These are phyloP conservation scores for Paradoxurus hermaphroditus DNA, from an alignment of 2,113 vertebrate genomes.

Conservation along the genomic window DNA sequence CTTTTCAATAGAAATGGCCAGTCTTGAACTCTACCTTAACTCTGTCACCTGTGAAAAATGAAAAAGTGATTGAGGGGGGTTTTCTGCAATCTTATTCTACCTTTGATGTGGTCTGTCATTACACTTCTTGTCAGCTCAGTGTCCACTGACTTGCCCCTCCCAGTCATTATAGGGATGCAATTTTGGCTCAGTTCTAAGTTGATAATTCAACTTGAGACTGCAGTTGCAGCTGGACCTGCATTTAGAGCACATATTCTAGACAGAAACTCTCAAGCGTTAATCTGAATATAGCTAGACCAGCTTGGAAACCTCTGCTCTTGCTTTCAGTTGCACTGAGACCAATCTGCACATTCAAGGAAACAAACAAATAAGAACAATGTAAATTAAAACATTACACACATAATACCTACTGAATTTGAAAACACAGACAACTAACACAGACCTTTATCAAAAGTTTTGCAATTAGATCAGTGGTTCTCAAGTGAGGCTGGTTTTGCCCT, in stretches of 20 bases:
- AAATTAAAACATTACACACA: not conserved
- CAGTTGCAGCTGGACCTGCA: not conserved
- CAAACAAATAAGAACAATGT: not conserved
- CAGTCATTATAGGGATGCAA: not conserved
- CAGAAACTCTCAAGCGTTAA: not conserved
- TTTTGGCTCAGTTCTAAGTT: not conserved
- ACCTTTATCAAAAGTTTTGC: not conserved
- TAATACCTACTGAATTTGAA: not conserved
- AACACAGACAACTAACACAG: not conserved
- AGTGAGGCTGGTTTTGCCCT: not conserved
- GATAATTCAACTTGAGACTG: not conserved
- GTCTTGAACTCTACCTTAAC: not conserved
- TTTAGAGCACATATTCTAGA: not conserved
- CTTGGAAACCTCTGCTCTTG: not conserved
- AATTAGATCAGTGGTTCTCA: not conserved
- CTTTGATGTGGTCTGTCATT: not conserved
- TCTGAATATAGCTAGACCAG: not conserved
- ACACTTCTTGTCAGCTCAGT: not conserved
- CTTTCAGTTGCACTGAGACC: not conserved
- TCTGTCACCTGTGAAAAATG: not conserved
- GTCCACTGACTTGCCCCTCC: not conserved
- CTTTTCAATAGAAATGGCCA: not conserved
- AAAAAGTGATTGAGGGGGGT: not conserved
- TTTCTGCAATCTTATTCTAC: not conserved
- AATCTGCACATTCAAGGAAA: not conserved